Conservation (phyloP, 2,113 vertebrate species). For the Lepus europaeus region DNA sequence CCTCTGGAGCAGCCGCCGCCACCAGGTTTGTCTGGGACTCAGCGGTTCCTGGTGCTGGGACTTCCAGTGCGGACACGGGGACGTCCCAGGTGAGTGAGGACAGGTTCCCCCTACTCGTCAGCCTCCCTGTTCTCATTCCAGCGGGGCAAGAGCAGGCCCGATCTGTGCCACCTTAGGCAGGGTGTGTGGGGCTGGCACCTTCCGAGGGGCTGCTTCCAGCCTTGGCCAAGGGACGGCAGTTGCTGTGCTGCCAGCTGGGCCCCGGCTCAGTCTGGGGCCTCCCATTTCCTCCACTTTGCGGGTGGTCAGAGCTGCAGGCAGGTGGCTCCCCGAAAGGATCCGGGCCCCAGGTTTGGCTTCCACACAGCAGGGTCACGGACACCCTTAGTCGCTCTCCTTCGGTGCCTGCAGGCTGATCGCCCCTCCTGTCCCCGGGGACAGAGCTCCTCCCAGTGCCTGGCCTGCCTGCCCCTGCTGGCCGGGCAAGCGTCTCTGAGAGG, state of each 20-base stretch:
- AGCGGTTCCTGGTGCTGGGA: neutral
- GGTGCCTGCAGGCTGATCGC: neutral
- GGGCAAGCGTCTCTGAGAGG: conserved; percentile 15
- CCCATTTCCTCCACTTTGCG: neutral
- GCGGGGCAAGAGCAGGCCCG: neutral
- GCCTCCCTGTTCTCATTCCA: neutral
- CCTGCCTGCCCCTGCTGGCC: conserved; percentile 56
- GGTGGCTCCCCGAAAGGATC: neutral
- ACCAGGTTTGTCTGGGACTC: neutral
- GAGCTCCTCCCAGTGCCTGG: neutral
- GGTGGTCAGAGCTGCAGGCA: neutral
- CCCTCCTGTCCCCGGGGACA: fast-evolving
- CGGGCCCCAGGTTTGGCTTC: neutral
- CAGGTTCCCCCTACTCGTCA: neutral
- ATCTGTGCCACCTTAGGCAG: neutral
- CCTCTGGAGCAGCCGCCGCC: neutral
- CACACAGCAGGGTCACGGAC: conserved; percentile 31
- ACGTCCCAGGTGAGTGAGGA: neutral
- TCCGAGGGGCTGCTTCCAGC: neutral
- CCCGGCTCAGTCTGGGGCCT: neutral
- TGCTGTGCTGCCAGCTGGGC: neutral
- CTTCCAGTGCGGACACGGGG: neutral
- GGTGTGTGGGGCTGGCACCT: neutral
- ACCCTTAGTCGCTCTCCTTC: neutral
- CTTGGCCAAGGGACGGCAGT: neutral